Evolutionary conservation across 2,888 invertebrate species (phyloP).

Genomic region (Malacosoma neustria): DNA sequence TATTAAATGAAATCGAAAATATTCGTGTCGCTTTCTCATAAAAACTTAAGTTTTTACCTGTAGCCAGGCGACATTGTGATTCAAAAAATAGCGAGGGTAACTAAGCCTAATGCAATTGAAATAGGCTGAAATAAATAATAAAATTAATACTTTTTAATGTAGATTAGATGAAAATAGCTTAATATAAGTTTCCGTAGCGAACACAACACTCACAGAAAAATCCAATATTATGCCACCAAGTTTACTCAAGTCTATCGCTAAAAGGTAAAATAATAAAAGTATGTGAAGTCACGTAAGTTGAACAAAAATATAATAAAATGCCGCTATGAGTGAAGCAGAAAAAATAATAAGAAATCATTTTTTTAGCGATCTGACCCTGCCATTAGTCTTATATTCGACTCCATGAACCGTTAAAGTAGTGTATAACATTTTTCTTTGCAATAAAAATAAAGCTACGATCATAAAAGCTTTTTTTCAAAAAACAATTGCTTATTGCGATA

Average conservation of each 20-base stretch:
- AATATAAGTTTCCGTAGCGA: no score
- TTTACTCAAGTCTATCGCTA: background rate
- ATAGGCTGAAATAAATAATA: no score
- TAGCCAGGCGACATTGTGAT: no score
- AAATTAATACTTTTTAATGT: no score
- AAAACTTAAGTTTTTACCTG: no score
- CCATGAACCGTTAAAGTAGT: conserved; percentile 25
- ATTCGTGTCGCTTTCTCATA: no score
- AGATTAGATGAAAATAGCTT: no score
- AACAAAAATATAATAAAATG: background rate
- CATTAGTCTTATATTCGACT: conserved; percentile 21
- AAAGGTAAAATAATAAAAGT: conserved; percentile 3
- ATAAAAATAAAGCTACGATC: conserved; percentile 20
- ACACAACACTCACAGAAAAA: background rate
- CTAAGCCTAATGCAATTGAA: no score
- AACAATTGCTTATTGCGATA: no score
- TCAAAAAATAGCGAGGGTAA: no score
- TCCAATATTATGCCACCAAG: background rate
- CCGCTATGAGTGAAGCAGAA: background rate
- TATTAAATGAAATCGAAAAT: no score
- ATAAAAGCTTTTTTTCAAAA: no score
- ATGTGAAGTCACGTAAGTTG: conserved; percentile 2
- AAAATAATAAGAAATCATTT: conserved; percentile 23
- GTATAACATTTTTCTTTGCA: conserved; percentile 37
- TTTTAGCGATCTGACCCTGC: conserved; percentile 36